Evolutionary conservation across 2,797 vertebrate species (phyloP), one percentile per base, ranked within the genome.

Genomic region (Morelia viridis): DNA sequence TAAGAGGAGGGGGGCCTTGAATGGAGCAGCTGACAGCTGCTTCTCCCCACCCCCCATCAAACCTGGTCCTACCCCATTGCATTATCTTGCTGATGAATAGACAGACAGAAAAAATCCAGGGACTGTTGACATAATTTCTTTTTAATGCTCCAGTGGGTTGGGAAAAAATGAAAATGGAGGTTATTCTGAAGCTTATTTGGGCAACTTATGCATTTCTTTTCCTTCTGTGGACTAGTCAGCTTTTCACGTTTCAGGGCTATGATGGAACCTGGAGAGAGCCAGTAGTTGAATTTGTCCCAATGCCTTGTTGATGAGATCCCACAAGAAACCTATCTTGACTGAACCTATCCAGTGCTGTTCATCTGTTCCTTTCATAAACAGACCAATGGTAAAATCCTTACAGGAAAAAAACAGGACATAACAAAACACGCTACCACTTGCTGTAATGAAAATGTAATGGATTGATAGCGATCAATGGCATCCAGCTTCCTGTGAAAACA

Each of bases 281-380:
- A 9, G 2, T 86, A 19, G 50, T 50, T 31, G 8, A 85, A 85
- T 5, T 5, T 15, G 4, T 12, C 22, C 8, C 19, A 80, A 61
- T 76, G 31, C 5, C 84, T 41, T 19, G 26, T 22, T n/a, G 46
- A 83, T 12, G 17, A 64, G 57, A 87, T 56, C 58, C 76, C 53
- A 92, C 35, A 13, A 35, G 24, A 62, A 95, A 53, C 60, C 91
- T 64, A 57, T 90, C 86, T 87, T 93, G 87, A 92, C 88, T 11
- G n/a, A 91, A 5, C 88, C 95, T 94, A 94, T 57, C 68, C 85
- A 90, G 35, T 91, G 15, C 89, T 90, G 91, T 94, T 96, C 90
- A 85, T 95, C 94, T 95, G 35, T 94, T 95, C 85, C 85, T 96
- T 96, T 95, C 94, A 94, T 92, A 96, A 96, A 94, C 94, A 95